Percentiles rank a stretch among this genome's conserved stretches.
Conservation (phyloP, 2,113 vertebrate species). For the Lepus europaeus region DNA sequence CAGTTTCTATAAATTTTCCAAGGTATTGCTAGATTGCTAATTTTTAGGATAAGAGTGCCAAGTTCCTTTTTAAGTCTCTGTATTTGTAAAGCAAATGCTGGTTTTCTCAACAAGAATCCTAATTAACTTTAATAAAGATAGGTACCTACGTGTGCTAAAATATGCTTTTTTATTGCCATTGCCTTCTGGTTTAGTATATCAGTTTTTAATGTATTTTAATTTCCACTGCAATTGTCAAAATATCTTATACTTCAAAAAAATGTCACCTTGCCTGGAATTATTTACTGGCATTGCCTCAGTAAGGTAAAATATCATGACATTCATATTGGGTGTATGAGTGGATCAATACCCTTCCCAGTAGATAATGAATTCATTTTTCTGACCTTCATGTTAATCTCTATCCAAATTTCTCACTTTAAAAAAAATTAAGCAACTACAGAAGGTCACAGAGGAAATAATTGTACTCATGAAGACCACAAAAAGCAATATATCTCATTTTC, state of each 20-base stretch:
- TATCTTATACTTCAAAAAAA: not conserved
- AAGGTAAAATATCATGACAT: not conserved
- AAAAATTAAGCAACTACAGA: not conserved
- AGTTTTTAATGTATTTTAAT: not conserved
- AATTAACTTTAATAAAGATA: not conserved
- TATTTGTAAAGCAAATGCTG: not conserved
- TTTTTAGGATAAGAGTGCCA: not conserved
- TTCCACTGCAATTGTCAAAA: not conserved
- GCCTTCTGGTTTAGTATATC: not conserved
- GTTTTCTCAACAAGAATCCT: not conserved
- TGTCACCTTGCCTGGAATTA: not conserved
- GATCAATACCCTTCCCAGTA: not conserved
- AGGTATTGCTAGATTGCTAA: not conserved
- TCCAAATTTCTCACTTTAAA: conserved; percentile 4
- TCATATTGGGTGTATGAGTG: not conserved
- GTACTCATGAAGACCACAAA: not conserved
- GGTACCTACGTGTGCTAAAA: not conserved
- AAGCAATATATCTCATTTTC: not conserved
- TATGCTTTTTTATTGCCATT: not conserved
- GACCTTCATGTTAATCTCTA: not conserved
- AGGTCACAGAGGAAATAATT: not conserved
- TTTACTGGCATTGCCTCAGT: not conserved
- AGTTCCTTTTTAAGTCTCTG: not conserved
- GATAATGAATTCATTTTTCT: conserved; percentile 2
- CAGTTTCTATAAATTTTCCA: not conserved